Percentiles rank a stretch among this genome's conserved stretches.
phyloP scores from a whole-genome alignment of 2,888 invertebrate species.

The Linyphia triangularis region DNA sequence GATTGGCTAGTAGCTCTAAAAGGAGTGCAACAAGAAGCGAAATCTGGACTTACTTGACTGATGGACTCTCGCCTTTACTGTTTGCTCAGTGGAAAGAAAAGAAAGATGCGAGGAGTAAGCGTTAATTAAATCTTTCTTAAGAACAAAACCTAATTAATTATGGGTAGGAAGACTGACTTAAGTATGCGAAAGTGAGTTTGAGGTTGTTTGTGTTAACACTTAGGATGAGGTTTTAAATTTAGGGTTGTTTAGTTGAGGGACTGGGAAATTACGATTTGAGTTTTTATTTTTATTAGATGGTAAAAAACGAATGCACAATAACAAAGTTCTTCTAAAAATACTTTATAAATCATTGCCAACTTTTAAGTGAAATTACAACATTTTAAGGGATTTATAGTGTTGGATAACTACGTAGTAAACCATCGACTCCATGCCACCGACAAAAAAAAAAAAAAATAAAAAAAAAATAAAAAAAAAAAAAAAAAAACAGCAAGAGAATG shows the following conservation, averaged over 20 bases:
- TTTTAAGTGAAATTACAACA: no score
- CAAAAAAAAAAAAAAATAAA: no score
- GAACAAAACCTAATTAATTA: slow-evolving; percentile 41
- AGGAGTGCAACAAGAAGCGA: not conserved
- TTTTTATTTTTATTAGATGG: not conserved
- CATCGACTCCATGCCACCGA: no score
- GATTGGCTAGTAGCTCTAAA: not conserved
- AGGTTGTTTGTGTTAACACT: not conserved
- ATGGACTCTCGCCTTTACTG: no score
- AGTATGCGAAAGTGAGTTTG: not conserved
- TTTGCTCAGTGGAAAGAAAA: not conserved
- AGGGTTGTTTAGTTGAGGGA: not conserved
- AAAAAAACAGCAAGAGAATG: no score
- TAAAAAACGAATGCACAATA: no score
- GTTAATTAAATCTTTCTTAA: slow-evolving; percentile 33
- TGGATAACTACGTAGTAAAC: no score
- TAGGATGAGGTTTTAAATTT: not conserved
- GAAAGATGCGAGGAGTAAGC: not conserved
- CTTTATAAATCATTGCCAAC: no score
- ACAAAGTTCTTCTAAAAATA: no score
- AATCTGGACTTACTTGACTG: not conserved
- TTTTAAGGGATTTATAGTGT: no score
- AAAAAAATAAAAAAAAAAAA: no score
- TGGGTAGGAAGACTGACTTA: not conserved
- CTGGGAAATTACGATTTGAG: not conserved